These are phyloP conservation scores for Rallus crepitans DNA, from an alignment of 2,797 vertebrate species.

Conservation along the genomic window DNA sequence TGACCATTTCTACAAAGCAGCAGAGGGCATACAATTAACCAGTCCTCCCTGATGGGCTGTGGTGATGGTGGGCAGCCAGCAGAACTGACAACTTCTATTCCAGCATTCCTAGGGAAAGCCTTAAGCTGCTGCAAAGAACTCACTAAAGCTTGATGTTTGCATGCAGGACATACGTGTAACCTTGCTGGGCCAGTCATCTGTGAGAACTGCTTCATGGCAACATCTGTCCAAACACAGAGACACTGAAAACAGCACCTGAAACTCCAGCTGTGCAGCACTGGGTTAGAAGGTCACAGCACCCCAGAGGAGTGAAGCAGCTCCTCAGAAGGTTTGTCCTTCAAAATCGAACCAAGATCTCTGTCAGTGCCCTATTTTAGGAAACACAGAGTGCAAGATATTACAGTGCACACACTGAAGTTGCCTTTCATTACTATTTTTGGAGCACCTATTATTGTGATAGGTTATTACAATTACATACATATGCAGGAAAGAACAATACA, in stretches of 20 bases:
- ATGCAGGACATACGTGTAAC: not conserved
- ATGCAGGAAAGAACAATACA: not conserved
- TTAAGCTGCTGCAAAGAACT: not conserved
- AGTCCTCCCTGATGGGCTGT: not conserved
- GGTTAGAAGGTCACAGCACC: not conserved
- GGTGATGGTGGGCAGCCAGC: not conserved
- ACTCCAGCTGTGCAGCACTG: not conserved
- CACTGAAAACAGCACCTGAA: not conserved
- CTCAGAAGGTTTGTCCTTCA: not conserved
- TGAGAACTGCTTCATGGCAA: not conserved
- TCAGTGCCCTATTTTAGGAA: conserved; percentile 21
- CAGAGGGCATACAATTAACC: not conserved
- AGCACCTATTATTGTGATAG: not conserved
- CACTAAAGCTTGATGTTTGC: not conserved
- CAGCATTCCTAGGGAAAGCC: too few relatives aligned
- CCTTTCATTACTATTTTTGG: conserved; percentile 1
- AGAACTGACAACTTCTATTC: not conserved
- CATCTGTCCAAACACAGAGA: not conserved
- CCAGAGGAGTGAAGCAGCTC: not conserved
- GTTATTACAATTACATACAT: conserved; percentile 1
- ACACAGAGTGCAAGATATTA: not conserved
- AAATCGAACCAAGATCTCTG: not conserved
- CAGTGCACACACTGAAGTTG: not conserved
- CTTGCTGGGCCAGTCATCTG: not conserved
- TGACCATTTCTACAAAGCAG: not conserved